Conservation (phyloP, 2,888 invertebrate genomes). For the Microctonus brassicae region DNA sequence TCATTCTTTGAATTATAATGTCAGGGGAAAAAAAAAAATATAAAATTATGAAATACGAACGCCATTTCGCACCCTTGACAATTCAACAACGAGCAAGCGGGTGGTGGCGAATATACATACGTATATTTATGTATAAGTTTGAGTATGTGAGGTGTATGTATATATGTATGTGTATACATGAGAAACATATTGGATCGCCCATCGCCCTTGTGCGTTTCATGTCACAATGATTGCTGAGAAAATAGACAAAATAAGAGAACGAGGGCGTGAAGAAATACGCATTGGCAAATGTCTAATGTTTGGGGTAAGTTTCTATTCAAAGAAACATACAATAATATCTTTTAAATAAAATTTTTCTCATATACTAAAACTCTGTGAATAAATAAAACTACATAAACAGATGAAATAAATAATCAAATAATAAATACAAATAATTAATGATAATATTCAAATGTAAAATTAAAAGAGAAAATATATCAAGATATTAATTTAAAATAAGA, state of each 20-base stretch:
- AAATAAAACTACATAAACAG: too few species aligned
- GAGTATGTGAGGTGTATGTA: neutral
- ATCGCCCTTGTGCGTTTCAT: neutral
- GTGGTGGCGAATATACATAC: neutral
- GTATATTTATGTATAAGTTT: neutral
- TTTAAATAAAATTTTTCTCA: too few species aligned
- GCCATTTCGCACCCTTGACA: conserved; percentile 3
- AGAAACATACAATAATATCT: neutral
- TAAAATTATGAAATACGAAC: conserved; percentile 5
- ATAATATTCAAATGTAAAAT: too few species aligned
- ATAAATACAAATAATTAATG: too few species aligned
- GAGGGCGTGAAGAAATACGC: neutral
- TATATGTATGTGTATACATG: neutral
- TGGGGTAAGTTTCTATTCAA: neutral
- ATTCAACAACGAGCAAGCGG: neutral
- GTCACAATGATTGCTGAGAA: neutral
- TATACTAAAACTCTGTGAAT: too few species aligned
- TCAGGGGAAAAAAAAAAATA: neutral
- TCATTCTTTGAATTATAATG: neutral
- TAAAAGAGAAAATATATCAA: too few species aligned
- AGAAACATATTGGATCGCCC: neutral
- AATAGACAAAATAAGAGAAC: conserved; percentile 3
- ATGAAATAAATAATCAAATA: too few species aligned
- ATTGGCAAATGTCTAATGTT: neutral
- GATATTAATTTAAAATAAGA: too few species aligned